Evolutionary conservation across 35 echinoderm and acorn worm species (phyloP), one percentile per base, ranked within the genome.

Genomic region (Ophioderma brevispina): DNA sequence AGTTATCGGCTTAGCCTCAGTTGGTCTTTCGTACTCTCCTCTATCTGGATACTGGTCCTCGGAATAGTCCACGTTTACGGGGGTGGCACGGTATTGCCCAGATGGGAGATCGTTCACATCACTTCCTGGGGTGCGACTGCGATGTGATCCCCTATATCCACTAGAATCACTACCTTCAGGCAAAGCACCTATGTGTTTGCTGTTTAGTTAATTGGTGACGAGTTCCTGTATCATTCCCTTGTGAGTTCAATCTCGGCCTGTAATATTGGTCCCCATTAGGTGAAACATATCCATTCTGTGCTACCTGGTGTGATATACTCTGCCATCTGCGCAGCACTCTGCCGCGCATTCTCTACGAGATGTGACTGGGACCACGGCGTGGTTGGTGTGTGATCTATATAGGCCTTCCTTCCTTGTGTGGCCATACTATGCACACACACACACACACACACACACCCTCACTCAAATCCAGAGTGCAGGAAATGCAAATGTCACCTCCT

Each of bases 1-100:
- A 3, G 87, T 41, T 43, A 79, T 80, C 34, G 94, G 79, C 80
- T 76, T 90, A 75, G 77, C 40, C 84, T 89, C 42, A 32, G 92
- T 78, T 55, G 88, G 81, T 28, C 43, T 64, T 70, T 89, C 87
- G 33, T 78, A 84, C 6, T 85, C 89, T 76, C 39, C 76, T 33
- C 89, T 77, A 81, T 84, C 81, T 55, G 13, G 37, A 13, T 38
- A 38, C 17, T 84, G 81, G 10, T 91, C 92, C 32, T 85, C 81
- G 35, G 76, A 42, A 81, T 92, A 94, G 32, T 98, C 96, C 17
- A 98, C 85, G 34, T 94, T 94, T 18, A 94, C 82, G 1, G 92
- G 89, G 35, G 89, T 98, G 21, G 92, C 96, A 37, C 89, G 77
- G 78, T 94, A 98, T 41, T 94, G 92, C 76, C 92, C 96, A 11